Base-by-base conservation (phyloP, 1,140 invertebrate species). In the Bicyclus anynana region DNA sequence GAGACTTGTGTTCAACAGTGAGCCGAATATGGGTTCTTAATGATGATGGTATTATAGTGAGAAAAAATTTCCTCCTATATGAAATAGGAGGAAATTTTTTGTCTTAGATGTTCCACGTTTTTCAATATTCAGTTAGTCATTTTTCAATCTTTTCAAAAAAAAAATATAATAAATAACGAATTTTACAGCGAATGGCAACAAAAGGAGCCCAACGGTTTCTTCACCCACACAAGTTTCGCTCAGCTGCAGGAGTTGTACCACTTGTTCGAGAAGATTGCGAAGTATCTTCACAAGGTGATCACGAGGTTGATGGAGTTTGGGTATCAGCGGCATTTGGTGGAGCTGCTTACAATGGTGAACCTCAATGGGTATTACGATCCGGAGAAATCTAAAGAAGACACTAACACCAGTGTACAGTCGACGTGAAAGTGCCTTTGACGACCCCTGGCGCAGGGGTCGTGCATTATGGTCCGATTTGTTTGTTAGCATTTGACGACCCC, bases 281-380 rank as follows among this genome's bases (percentile, higher is more conserved):
- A 85, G 57, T 84, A 88, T 54, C 51, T 90, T 2, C 84, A 89
- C 63, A 89, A 89, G 64, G 86, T 86, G 4, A 69, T 89, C 0
- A 84, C 75, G 0, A 76, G 78, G 20, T 65, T 90, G 1, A 84
- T 82, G 72, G 87, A 89, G 38, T 86, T 80, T 52, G 89, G 89
- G 0, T 90, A 90, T 58, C 89, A 90, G 57, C 68, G 85, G 0
- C 89, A 89, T 65, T 61, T 90, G 13, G 79, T 78, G 0, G 87
- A 90, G 52, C 49, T 90, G 10, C 57, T 89, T 2, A 81, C 82
- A 4, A 84, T 89, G 74, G 71, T 89, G 35, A 89, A 89, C 50
- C 67, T 89, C 44, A 90, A 90, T 29, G 84, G 82, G 2, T 88
- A 87, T 38, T 89, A 90, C 20, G 73, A 87, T n/a, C 71, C 74